Evolutionary conservation across 2,797 vertebrate genomes (phyloP).

Genomic region (Coccyzus lansbergi): DNA sequence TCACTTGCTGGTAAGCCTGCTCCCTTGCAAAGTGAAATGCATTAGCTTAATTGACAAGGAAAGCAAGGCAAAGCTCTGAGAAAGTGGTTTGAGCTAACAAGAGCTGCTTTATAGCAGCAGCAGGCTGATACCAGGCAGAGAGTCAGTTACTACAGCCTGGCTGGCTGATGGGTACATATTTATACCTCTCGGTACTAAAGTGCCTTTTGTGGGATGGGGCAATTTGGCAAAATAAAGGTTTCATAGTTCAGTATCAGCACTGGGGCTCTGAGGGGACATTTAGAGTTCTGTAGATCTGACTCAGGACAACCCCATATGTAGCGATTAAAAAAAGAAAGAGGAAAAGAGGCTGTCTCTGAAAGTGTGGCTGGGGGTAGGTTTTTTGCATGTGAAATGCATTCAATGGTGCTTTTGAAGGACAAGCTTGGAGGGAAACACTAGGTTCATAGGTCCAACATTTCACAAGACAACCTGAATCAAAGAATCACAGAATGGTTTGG

Average conservation of each 20-base stretch:
- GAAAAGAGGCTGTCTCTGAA: background rate
- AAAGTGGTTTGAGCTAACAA: background rate
- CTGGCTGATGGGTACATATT: background rate
- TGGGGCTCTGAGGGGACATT: background rate
- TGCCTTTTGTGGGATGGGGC: background rate
- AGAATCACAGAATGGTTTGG: too few species aligned
- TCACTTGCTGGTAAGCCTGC: background rate
- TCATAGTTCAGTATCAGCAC: background rate
- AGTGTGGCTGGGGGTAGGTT: background rate
- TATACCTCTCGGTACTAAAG: background rate
- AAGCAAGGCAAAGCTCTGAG: background rate
- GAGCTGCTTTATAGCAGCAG: background rate
- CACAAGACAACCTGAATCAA: background rate
- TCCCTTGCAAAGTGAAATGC: background rate
- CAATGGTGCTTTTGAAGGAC: accelerated
- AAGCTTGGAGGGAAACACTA: background rate
- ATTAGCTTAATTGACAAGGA: background rate
- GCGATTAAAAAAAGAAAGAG: background rate
- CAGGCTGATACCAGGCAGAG: background rate
- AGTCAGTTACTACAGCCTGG: background rate
- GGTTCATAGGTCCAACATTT: background rate
- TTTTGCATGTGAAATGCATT: background rate
- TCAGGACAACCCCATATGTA: background rate
- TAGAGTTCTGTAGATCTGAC: background rate
- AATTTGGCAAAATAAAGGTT: background rate